Percentiles rank a stretch among this genome's conserved stretches.
phyloP scores from a whole-genome alignment of 1,140 invertebrate genomes.

The Phocides pigmalion region DNA sequence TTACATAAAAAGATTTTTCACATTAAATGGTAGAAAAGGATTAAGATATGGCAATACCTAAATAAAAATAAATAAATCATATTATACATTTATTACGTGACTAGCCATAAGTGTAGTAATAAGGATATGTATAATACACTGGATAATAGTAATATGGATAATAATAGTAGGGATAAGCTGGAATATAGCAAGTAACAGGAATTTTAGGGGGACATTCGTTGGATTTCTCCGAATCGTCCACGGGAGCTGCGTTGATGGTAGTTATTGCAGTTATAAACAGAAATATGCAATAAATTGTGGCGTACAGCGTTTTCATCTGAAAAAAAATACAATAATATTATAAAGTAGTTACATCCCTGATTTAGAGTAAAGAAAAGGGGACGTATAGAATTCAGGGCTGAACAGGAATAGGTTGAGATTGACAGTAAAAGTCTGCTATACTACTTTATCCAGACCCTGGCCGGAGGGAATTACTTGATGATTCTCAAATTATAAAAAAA shows the following conservation, averaged over 20 bases:
- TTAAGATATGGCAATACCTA: background rate
- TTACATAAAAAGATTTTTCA: too few relatives aligned
- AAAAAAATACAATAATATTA: background rate
- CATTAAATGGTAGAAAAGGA: too few relatives aligned
- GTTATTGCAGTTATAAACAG: background rate
- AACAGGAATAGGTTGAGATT: too few relatives aligned
- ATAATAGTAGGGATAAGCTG: constrained; percentile 31
- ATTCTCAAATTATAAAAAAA: too few relatives aligned
- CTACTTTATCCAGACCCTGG: too few relatives aligned
- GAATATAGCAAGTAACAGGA: constrained; percentile 3
- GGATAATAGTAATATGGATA: constrained; percentile 36
- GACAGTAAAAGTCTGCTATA: too few relatives aligned
- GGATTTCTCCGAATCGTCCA: background rate
- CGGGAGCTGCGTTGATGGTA: background rate
- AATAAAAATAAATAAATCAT: background rate
- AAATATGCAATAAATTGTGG: constrained; percentile 2
- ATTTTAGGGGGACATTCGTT: constrained; percentile 2
- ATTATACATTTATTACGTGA: background rate
- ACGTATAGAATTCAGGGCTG: too few relatives aligned
- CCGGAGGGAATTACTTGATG: too few relatives aligned
- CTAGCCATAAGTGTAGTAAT: constrained; percentile 40
- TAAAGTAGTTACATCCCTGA: too few relatives aligned
- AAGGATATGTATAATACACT: background rate
- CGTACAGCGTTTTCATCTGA: constrained; percentile 9
- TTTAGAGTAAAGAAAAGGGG: too few relatives aligned